Percentiles rank a stretch among this genome's conserved stretches.
Conservation (phyloP, 1,140 invertebrate genomes). For the Akabosia matsudoensis region DNA sequence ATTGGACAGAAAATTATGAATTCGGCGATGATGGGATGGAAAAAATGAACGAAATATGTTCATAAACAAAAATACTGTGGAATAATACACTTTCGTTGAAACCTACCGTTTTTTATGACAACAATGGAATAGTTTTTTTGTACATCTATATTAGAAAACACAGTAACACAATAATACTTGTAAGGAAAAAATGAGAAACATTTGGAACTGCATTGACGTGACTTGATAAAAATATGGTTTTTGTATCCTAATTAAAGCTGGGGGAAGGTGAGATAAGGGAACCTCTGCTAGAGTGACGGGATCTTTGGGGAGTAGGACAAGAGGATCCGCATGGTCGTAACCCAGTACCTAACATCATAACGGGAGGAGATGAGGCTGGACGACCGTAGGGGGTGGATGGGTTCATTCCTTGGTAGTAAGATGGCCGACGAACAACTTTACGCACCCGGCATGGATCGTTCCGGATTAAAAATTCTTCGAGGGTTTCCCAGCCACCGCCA, state of each 20-base stretch:
- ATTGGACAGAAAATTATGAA: too few species aligned
- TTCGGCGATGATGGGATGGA: too few species aligned
- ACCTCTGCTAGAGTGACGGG: slow-evolving; percentile 38
- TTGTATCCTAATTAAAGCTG: background rate
- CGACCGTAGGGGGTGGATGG: slow-evolving; percentile 11
- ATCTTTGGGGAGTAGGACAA: slow-evolving; percentile 36
- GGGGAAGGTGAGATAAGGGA: slow-evolving; percentile 6
- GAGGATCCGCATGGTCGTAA: slow-evolving; percentile 26
- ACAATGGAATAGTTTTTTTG: too few species aligned
- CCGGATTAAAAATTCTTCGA: slow-evolving; percentile 83
- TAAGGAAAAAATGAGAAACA: too few species aligned
- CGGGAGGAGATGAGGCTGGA: slow-evolving; percentile 33
- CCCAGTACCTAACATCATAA: slow-evolving; percentile 27
- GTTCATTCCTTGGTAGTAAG: slow-evolving; percentile 28
- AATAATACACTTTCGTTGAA: too few species aligned
- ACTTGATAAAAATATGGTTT: too few species aligned
- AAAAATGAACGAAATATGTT: too few species aligned
- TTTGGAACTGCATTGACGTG: too few species aligned
- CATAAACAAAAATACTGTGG: too few species aligned
- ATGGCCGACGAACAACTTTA: slow-evolving; percentile 55
- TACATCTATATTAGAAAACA: too few species aligned
- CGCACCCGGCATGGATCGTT: slow-evolving; percentile 85
- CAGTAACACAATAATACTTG: too few species aligned
- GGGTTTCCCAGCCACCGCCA: slow-evolving; percentile 86
- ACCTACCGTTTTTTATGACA: too few species aligned